Evolutionary conservation across 2,888 invertebrate genomes (phyloP).

Genomic region (Serrognathus titanus): DNA sequence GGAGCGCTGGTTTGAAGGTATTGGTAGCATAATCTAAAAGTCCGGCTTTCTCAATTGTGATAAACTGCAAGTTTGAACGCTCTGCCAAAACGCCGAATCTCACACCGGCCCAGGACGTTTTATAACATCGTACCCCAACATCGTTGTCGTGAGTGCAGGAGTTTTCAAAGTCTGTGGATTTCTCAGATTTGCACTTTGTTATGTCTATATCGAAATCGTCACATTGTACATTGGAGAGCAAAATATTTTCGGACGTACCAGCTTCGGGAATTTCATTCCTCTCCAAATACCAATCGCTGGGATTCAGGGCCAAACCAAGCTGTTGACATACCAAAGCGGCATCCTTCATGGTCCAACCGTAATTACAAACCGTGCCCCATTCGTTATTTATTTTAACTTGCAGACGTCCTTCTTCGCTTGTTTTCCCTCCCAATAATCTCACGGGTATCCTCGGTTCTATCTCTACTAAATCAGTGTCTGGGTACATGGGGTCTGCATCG

Average conservation of each 20-base stretch:
- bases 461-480: constrained; percentile 60
- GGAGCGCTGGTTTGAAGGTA: constrained; percentile 82
- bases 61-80: constrained; percentile 80
- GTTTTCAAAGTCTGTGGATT: constrained; percentile 75
- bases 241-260: constrained; percentile 71
- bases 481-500: constrained; percentile 50
- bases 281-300: constrained; percentile 85
- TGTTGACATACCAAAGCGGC: constrained; percentile 95
- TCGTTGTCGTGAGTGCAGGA: constrained; percentile 84
- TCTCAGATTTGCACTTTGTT: constrained; percentile 81
- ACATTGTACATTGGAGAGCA: constrained; percentile 86
- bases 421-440: constrained; percentile 76
- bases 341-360: constrained; percentile 89
- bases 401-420: constrained; percentile 80
- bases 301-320: constrained; percentile 87
- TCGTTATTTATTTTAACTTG: constrained; percentile 79
- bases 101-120: constrained; percentile 92
- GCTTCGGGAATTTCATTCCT: constrained; percentile 77
- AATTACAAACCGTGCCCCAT: constrained; percentile 98
- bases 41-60: constrained; percentile 89
- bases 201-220: constrained; percentile 88
- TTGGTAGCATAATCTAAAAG: constrained; percentile 89
- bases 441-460: constrained; percentile 67
- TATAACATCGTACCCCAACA: constrained; percentile 85
- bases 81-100: constrained; percentile 86